Base-by-base conservation (phyloP, 2,888 invertebrate species). In the Drepana falcataria region DNA sequence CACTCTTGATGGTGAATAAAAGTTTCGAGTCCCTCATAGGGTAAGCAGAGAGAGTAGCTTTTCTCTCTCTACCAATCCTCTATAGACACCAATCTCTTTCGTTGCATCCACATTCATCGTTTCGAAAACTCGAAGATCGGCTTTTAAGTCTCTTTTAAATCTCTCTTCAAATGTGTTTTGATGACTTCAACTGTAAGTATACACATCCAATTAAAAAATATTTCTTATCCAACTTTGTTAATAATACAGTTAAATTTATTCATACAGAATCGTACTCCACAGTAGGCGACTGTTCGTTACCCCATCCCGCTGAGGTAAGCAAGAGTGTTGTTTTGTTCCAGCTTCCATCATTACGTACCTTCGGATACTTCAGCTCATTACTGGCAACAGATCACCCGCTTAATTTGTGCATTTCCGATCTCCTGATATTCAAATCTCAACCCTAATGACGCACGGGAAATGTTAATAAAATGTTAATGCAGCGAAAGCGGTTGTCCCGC, bases 331-430 rank as follows among this genome's bases (percentile, higher is more conserved):
- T 89, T 89, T 89, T 90, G 87, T 86, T 88, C 83, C 65, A 63
- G 64, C 78, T 74, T 78, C 77, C 87, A 80, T 89, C 89, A 89
- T 89, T 90, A 89, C 86, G 83, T 79, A 81, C 83, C 86, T 80
- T 76, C 44, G 44, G 44, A 44, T 44, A 44, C 44, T 44, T 82
- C 84, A 83, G 85, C 89, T 89, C 89, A 90, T 90, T 90, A 90
- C 87, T 75, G 77, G 78, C 81, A 81, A 86, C 86, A 86, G 87
- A 89, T 88, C 89, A 89, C 87, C 80, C 85, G 87, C 87, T 90
- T 90, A 91, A 91, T 90, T 90, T 89, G 87, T 88, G 88, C 90
- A 90, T 89, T 90, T 91, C 89, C 89, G 90, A 89, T 89, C 85
- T 77, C 79, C 81, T 81, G 90, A 91, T 90, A 90, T 91, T 91